phyloP scores from a whole-genome alignment of 2,888 invertebrate species.

The Drosophila quasianomalipes region DNA sequence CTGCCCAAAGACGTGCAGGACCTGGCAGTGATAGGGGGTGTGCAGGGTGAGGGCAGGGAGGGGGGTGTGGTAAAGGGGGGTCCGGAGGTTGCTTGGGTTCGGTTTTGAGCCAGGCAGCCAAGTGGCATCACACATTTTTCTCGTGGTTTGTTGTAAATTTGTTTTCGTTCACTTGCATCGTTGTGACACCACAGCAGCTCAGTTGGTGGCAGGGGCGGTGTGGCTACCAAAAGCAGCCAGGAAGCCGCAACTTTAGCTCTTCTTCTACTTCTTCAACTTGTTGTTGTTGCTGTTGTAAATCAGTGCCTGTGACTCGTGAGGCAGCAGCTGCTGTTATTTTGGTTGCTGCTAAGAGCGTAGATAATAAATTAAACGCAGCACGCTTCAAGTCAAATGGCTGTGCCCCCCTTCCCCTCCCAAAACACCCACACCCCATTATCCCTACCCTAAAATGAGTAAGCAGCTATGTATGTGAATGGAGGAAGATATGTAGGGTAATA shows the following conservation, averaged over 20 bases:
- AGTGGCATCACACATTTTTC: slow-evolving; percentile 77
- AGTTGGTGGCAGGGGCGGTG: slow-evolving; percentile 2
- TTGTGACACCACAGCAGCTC: slow-evolving; percentile 69
- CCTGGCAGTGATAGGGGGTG: not conserved
- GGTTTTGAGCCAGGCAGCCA: slow-evolving; percentile 47
- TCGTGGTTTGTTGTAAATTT: slow-evolving; percentile 79
- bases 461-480: not conserved
- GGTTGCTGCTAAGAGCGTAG: slow-evolving; percentile 59
- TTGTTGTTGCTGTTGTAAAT: slow-evolving; percentile 62
- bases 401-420: not conserved
- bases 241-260: slow-evolving; percentile 61
- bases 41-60: no score
- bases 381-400: slow-evolving; percentile 61
- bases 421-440: not conserved
- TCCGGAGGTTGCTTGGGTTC: slow-evolving; percentile 9
- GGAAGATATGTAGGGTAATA: not conserved
- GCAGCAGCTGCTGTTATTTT: slow-evolving; percentile 59
- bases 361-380: slow-evolving; percentile 79
- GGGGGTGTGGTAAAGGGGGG: not conserved
- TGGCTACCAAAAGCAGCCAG: slow-evolving; percentile 38
- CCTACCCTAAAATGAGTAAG: slow-evolving; percentile 25
- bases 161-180: slow-evolving; percentile 79
- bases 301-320: slow-evolving; percentile 65
- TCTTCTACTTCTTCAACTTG: slow-evolving; percentile 3
- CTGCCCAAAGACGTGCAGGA: slow-evolving; percentile 25